Evolutionary conservation across 2,797 vertebrate genomes (phyloP).

Genomic region (Oreonectes daqikongensis): DNA sequence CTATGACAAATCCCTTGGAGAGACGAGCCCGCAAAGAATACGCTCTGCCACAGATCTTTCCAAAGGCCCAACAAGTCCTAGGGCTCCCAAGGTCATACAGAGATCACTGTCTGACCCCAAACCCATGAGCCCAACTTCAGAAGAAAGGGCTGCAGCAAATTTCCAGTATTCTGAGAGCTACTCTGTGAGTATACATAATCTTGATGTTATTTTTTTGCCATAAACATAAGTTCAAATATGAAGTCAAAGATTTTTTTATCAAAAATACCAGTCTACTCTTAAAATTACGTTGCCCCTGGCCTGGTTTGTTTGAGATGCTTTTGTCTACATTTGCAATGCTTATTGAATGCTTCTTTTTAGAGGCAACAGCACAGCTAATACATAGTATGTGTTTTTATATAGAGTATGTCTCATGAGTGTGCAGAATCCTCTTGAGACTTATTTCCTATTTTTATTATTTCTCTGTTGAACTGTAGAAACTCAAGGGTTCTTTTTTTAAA

Average conservation of each 20-base stretch:
- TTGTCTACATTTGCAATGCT: conserved; percentile 14
- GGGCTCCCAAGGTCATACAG: conserved; percentile 91
- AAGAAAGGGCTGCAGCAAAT: conserved; percentile 87
- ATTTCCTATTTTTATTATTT: neutral
- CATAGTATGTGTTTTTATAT: conserved; percentile 16
- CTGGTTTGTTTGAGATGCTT: conserved; percentile 18
- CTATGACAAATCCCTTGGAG: conserved; percentile 91
- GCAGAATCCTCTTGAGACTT: neutral
- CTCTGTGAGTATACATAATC: conserved; percentile 81
- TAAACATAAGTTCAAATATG: neutral
- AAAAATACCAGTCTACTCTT: neutral
- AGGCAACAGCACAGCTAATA: conserved; percentile 18
- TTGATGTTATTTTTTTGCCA: too few relatives aligned
- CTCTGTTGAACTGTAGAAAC: neutral
- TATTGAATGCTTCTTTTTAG: conserved; percentile 21
- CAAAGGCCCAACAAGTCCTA: conserved; percentile 86
- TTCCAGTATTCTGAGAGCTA: conserved; percentile 91
- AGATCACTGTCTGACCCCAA: conserved; percentile 98
- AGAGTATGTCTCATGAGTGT: conserved; percentile 14
- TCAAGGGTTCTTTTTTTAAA: neutral
- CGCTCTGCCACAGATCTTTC: conserved; percentile 81
- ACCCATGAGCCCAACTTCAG: conserved; percentile 95
- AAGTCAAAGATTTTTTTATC: neutral
- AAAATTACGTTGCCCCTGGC: neutral
- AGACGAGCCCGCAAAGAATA: conserved; percentile 87